Evolutionary conservation across 2,797 vertebrate species (phyloP).

Genomic region (Sebastes dallii): DNA sequence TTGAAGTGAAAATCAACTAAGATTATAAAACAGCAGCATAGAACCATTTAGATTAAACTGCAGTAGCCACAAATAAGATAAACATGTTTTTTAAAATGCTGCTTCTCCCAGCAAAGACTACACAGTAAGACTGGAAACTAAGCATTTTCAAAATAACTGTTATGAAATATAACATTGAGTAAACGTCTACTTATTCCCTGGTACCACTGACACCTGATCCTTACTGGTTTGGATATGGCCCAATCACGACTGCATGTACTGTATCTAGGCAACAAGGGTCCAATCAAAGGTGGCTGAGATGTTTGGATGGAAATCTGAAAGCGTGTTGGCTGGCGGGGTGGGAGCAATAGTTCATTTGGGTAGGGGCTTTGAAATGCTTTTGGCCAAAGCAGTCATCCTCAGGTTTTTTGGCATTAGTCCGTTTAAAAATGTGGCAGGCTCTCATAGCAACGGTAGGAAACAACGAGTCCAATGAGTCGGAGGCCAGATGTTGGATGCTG

Average conservation of each 20-base stretch:
- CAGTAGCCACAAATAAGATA: slow-evolving; percentile 30
- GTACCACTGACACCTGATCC: slow-evolving; percentile 91
- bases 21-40: neutral
- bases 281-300: slow-evolving; percentile 86
- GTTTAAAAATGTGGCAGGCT: slow-evolving; percentile 28
- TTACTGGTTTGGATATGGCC: slow-evolving; percentile 83
- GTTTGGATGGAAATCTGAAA: slow-evolving; percentile 82
- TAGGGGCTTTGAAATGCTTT: slow-evolving; percentile 50
- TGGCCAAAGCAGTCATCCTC: slow-evolving; percentile 52
- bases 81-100: slow-evolving; percentile 5
- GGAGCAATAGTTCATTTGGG: slow-evolving; percentile 65
- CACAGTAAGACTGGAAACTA: slow-evolving; percentile 46
- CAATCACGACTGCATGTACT: slow-evolving; percentile 90
- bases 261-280: slow-evolving; percentile 91
- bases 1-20: neutral
- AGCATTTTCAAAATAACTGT: slow-evolving; percentile 51
- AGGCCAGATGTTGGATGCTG: slow-evolving; percentile 14
- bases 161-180: slow-evolving; percentile 68
- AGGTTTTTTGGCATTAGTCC: slow-evolving; percentile 47
- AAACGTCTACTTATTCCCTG: slow-evolving; percentile 86
- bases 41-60: slow-evolving; percentile 41
- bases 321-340: slow-evolving; percentile 67
- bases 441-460: neutral
- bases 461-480: slow-evolving; percentile 25
- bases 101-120: slow-evolving; percentile 42